Evolutionary conservation across 2,797 vertebrate species (phyloP), one percentile per base, ranked within the genome.

Genomic region (Otus scops): DNA sequence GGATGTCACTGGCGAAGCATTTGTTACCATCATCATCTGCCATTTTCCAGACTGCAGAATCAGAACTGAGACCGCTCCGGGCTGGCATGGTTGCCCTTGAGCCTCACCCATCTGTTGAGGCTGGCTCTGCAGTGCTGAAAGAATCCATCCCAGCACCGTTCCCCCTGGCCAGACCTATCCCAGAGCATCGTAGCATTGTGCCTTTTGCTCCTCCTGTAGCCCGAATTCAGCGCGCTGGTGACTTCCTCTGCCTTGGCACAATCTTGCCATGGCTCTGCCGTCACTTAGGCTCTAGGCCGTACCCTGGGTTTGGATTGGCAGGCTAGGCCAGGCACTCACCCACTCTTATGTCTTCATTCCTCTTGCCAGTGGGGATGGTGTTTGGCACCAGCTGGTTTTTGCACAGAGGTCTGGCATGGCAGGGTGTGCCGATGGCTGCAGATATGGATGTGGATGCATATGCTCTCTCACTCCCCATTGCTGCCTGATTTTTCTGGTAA

Each of bases 231-330:
- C 0, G 0, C 68, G 60, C 60, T 36, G 26, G 48, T 88, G 86
- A 32, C 79, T 92, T 92, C 57, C 30, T 93, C 63, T 70, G 73
- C 64, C 27, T 91, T 96, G 67, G 86, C 77, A 47, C 59, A 28
- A 8, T 18, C 34, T 39, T 76, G 34, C 57, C 1, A 0, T 50
- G 45, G 30, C 47, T 90, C 63, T 85, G 84, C 84, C 81, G n/a
- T 87, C 34, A 9, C 50, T 71, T 68, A 20, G 91, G 91, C 61
- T 41, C 67, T 8, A 3, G 0, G 48, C 94, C 70, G n/a, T 65
- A 7, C n/a, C 26, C 63, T 36, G 51, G 24, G 47, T 90, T 68
- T 82, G 11, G 19, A 14, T 39, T 88, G 76, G 54, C 79, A 74
- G 54, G 30, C 41, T 80, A 18, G 21, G 47, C 50, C 71, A 36